Conservation (phyloP, 2,113 vertebrate genomes). For the Tragelaphus buxtoni region DNA sequence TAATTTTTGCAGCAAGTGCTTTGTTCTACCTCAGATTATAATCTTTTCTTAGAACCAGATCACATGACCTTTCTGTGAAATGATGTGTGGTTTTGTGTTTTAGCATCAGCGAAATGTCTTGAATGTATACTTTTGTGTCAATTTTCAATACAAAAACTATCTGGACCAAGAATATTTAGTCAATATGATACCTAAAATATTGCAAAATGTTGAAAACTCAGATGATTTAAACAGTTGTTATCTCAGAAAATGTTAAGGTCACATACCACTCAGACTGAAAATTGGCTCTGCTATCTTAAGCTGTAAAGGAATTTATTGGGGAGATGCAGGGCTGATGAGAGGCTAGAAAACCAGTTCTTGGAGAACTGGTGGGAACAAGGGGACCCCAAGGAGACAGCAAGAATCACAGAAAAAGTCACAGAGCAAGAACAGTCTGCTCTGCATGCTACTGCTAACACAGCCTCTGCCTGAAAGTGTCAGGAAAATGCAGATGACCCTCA, state of each 20-base stretch:
- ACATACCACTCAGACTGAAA: not conserved
- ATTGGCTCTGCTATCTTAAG: not conserved
- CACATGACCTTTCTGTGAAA: not conserved
- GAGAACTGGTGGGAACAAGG: not conserved
- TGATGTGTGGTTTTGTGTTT: constrained; percentile 29
- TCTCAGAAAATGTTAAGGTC: not conserved
- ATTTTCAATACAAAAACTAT: not conserved
- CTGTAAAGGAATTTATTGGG: not conserved
- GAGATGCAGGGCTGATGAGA: not conserved
- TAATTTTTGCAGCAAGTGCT: not conserved
- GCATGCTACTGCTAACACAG: not conserved
- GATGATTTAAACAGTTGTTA: not conserved
- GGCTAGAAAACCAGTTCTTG: not conserved
- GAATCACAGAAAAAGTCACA: not conserved
- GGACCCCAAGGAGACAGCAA: not conserved
- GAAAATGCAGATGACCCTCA: not conserved
- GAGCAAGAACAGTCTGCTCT: not conserved
- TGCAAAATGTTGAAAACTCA: not conserved
- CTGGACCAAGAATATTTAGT: not conserved
- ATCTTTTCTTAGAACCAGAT: constrained; percentile 55
- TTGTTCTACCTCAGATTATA: constrained; percentile 17
- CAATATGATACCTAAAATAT: not conserved
- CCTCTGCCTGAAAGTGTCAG: not conserved
- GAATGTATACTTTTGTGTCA: not conserved
- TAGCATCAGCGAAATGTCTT: not conserved